A percentile compares a stretch with the other conserved stretches of the same genome.
phyloP scores from a whole-genome alignment of 1,140 invertebrate genomes.

The Drosophila ercepeae region DNA sequence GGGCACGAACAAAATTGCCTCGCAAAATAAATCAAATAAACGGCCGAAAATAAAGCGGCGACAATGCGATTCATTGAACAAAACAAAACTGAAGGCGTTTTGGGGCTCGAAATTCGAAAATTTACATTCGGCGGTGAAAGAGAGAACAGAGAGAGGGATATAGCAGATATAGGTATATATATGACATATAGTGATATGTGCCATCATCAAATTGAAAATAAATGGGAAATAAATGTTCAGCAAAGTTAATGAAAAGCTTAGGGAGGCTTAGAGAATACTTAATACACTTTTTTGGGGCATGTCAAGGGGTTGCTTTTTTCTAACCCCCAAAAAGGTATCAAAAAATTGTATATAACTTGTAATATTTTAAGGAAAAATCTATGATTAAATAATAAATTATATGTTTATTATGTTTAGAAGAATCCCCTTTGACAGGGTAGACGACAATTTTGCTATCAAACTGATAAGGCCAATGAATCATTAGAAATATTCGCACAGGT shows the following conservation, averaged over 20 bases:
- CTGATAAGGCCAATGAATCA: neutral
- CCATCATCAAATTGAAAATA: slow-evolving; percentile 60
- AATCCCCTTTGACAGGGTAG: neutral
- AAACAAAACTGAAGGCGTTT: slow-evolving; percentile 52
- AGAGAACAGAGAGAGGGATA: slow-evolving; percentile 3
- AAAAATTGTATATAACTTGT: too few species aligned
- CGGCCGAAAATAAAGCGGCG: slow-evolving; percentile 41
- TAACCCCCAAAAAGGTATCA: too few species aligned
- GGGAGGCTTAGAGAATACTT: slow-evolving; percentile 10
- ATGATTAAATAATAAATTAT: too few species aligned
- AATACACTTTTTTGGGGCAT: slow-evolving; percentile 41
- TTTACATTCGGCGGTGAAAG: slow-evolving; percentile 21
- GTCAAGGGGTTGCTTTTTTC: too few species aligned
- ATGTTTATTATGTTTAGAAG: too few species aligned
- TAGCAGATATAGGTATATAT: neutral
- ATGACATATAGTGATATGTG: slow-evolving; percentile 42
- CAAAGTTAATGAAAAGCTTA: neutral
- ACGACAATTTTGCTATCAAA: neutral
- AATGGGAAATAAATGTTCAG: slow-evolving; percentile 27
- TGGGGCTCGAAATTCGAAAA: slow-evolving; percentile 23
- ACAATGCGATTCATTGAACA: slow-evolving; percentile 62
- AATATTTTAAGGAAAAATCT: too few species aligned
- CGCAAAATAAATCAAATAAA: slow-evolving; percentile 61
- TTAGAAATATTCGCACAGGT: neutral
- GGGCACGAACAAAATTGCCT: slow-evolving; percentile 35